Conservation (phyloP, 2,888 invertebrate species). For the Zhuqinia jingwanae region DNA sequence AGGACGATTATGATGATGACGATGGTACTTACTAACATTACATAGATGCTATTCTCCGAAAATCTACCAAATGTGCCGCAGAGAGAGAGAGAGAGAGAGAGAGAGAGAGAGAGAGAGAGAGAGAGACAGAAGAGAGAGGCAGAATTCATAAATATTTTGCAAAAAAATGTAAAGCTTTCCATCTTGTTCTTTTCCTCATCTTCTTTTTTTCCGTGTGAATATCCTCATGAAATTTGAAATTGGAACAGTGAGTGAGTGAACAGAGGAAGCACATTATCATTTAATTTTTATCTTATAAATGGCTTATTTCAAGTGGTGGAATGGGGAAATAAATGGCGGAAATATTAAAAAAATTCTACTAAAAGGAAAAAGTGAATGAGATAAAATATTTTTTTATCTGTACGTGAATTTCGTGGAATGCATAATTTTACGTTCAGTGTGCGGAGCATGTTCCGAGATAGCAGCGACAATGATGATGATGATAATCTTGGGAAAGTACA, state of each 20-base stretch:
- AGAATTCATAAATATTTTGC: slow-evolving; percentile 41
- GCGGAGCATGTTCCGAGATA: background rate
- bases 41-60: too few species aligned
- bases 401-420: background rate
- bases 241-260: background rate
- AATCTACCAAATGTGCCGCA: too few species aligned
- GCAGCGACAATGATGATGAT: background rate
- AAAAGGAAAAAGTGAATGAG: background rate
- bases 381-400: background rate
- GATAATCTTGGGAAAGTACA: too few species aligned
- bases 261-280: slow-evolving; percentile 23
- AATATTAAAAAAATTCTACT: background rate
- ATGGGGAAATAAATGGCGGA: slow-evolving; percentile 22
- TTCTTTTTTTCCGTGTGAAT: background rate
- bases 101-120: too few species aligned
- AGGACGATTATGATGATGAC: too few species aligned
- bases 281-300: slow-evolving; percentile 24
- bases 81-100: too few species aligned
- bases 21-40: too few species aligned
- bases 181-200: background rate
- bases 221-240: slow-evolving; percentile 12
- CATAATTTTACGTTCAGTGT: background rate
- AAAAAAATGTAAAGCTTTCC: background rate
- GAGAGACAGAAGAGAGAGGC: background rate
- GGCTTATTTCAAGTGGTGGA: slow-evolving; percentile 12